phyloP scores from a whole-genome alignment of 2,797 vertebrate species.

The Phalanger gymnotis region DNA sequence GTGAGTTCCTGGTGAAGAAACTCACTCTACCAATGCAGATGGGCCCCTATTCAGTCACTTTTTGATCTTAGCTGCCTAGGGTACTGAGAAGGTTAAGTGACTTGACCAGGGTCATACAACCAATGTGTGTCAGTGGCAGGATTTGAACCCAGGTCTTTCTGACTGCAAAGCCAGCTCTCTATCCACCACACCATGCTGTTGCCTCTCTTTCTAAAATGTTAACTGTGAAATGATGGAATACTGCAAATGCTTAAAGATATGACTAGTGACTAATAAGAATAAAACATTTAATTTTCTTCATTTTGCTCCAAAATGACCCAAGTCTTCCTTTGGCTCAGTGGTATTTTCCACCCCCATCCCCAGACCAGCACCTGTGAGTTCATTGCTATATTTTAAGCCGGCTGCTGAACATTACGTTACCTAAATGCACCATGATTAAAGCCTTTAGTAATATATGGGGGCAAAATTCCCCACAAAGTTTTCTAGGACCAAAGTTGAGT shows the following conservation, averaged over 20 bases:
- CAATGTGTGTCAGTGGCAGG: not conserved
- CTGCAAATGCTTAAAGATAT: not conserved
- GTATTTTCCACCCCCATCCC: not conserved
- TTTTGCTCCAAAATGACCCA: not conserved
- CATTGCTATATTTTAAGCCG: not conserved
- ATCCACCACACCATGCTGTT: not conserved
- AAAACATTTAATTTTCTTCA: not conserved
- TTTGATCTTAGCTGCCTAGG: not conserved
- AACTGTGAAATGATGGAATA: not conserved
- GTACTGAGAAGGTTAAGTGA: not conserved
- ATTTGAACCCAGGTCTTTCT: not conserved
- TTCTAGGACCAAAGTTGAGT: conserved; percentile 43
- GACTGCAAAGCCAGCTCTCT: not conserved
- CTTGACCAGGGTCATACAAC: not conserved
- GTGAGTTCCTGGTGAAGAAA: not conserved
- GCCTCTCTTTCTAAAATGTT: not conserved
- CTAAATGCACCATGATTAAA: not conserved
- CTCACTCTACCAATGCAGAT: not conserved
- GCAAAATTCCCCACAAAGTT: conserved; percentile 28
- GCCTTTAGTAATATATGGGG: conserved; percentile 22
- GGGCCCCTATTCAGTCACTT: not conserved
- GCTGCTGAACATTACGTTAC: not conserved
- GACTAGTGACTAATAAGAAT: not conserved
- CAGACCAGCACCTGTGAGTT: not conserved
- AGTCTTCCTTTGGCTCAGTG: not conserved